Base-by-base conservation (phyloP, 2,888 invertebrate genomes). In the Eupithecia tripunctaria region DNA sequence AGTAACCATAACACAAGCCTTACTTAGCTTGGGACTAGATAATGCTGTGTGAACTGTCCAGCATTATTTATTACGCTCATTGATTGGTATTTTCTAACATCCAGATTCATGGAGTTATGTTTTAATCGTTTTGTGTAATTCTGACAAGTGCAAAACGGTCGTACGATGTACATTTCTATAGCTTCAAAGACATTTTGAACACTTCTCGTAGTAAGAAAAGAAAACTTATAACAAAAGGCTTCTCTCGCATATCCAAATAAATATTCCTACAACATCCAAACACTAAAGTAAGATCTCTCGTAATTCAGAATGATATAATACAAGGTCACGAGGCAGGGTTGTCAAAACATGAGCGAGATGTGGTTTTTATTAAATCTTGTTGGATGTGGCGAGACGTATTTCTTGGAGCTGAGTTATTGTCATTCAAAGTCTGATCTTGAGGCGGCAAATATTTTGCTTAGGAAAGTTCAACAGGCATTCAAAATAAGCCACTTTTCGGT, bases 281-380 rank as follows among this genome's bases (percentile, higher is more conserved):
- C 67, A 51, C 18, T 67, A 56, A 67, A 67, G 43, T 66, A n/a
- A 32, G 66, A 66, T 29, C 66, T 67, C 18, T 56, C 67, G 36
- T 67, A 36, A 67, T 67, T 36, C 67, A 27, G 51, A 56, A 67
- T 36, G 67, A 27, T 67, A 47, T 66, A 67, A 67, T 18, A 67
- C 56, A 67, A 67, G 56, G 67, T 67, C 63, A 63, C 10, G n/a
- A 0, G 36, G 5, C 63, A 63, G 63, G 63, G 63, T 36, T 63
- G 32, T 63, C 47, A 15, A 29, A 32, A 14, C 36, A 67, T 36
- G 21, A 2, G 27, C 36, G 21, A n/a, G 18, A 10, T 15, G 36
- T 29, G 32, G 10, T 29, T 60, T 2, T 27, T 27, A 60, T 60
- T 29, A 60, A 18, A 29, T 29, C 29, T 60, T 12, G 2, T 21